phyloP scores from a whole-genome alignment of 2,113 vertebrate genomes.

The Elephas maximus region DNA sequence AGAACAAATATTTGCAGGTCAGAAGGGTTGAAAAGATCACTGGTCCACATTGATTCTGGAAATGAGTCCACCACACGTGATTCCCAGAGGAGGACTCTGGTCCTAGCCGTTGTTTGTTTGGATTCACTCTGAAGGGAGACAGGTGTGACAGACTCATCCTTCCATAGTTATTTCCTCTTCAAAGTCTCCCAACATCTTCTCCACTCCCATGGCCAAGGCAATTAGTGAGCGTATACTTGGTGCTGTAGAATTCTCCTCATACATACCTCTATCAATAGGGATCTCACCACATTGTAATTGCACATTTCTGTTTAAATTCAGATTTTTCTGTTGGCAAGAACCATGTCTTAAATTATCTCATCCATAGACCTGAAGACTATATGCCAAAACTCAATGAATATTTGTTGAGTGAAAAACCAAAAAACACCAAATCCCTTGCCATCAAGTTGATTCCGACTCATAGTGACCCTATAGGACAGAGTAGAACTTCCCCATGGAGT shows the following conservation, averaged over 20 bases:
- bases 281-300: background rate
- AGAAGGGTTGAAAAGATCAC: background rate
- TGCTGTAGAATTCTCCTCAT: accelerated
- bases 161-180: background rate
- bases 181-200: background rate
- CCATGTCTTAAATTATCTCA: background rate
- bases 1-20: background rate
- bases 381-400: background rate
- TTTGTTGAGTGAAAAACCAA: too few relatives aligned
- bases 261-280: background rate
- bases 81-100: background rate
- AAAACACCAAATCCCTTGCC: too few relatives aligned
- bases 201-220: background rate
- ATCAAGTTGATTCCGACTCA: too few relatives aligned
- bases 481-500: too few relatives aligned
- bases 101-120: background rate
- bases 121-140: background rate
- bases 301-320: background rate
- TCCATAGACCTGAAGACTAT: background rate
- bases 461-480: too few relatives aligned
- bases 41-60: background rate
- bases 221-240: too few relatives aligned
- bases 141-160: background rate
- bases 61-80: background rate
- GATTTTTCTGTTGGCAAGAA: background rate